Evolutionary conservation across 2,888 invertebrate genomes (phyloP), one percentile per base, ranked within the genome.

Genomic region (Xestoiulus laeticollis): DNA sequence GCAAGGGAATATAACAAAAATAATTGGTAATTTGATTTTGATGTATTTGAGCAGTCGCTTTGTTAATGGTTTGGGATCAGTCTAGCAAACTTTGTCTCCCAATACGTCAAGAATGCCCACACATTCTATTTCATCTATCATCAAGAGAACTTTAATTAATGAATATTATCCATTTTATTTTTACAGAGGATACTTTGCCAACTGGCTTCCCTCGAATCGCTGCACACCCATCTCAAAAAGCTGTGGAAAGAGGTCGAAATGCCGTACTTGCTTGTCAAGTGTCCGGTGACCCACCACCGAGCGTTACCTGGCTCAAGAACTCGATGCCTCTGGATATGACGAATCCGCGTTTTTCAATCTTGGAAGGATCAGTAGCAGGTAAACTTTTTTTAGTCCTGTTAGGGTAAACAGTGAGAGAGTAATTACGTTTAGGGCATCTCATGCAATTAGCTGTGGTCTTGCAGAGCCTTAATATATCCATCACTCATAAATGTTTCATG

Each of bases 181-280:
- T 91, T 91, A 19, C 94, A 95, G 98, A 95, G 90, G 96, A 96
- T 91, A 96, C 96, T 92, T 94, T 97, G 89, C 99, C 99, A 0
- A 94, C 94, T 85, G 99, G 99, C 48, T 99, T 99, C 93, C 99
- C 99, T 85, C 94, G 94, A 91, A 96, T 97, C 91, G 95, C 95
- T 59, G 95, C 96, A 90, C 96, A 96, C 89, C 98, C 99, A 0
- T 95, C 95, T 89, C 96, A 97, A 88, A 97, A 98, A 93, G 98
- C 98, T 87, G 98, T 99, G 87, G 99, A 99, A 93, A 97, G 97
- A 90, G 98, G 98, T 26, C 96, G 97, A 92, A 96, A 95, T 84
- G 96, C 98, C 19, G 94, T 96, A 33, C 94, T 99, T 91, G 95
- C 95, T 83, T 99, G 99, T 93, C 94, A 96, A 89, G 98, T 98